A percentile compares a stretch with the other conserved stretches of the same genome.
Evolutionary conservation across 1,140 invertebrate species (phyloP).

Genomic region (Zelostemma sp.): DNA sequence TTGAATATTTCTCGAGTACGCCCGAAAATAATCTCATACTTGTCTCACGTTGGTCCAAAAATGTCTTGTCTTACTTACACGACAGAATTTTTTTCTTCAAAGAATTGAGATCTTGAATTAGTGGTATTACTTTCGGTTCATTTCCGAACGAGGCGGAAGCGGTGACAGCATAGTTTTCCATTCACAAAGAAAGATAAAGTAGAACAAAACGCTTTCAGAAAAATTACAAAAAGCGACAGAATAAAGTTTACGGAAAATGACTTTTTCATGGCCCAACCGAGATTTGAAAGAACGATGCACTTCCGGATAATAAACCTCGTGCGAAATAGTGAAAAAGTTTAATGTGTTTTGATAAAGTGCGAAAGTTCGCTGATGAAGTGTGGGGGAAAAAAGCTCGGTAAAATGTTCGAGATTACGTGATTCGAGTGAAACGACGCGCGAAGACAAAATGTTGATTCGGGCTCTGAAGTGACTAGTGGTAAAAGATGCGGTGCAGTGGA

Average conservation of each 20-base stretch:
- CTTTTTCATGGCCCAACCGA: not conserved
- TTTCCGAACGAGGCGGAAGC: too few relatives aligned
- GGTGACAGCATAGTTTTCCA: too few relatives aligned
- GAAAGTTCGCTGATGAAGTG: not conserved
- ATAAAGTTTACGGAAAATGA: not conserved
- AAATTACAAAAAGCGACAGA: slow-evolving; percentile 4
- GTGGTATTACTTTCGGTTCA: too few relatives aligned
- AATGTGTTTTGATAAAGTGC: not conserved
- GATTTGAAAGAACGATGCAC: not conserved
- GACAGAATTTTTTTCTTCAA: too few relatives aligned
- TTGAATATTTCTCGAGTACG: too few relatives aligned
- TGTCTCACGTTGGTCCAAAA: too few relatives aligned
- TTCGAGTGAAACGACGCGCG: not conserved
- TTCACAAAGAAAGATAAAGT: too few relatives aligned
- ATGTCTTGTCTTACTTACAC: too few relatives aligned
- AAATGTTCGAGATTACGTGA: slow-evolving; percentile 3
- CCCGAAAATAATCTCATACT: too few relatives aligned
- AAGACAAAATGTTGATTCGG: slow-evolving; percentile 8
- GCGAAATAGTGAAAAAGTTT: not conserved
- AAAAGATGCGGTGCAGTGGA: slow-evolving; percentile 15
- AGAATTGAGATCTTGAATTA: too few relatives aligned
- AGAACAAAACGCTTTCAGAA: too few relatives aligned
- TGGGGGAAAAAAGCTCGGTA: not conserved
- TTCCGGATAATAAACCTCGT: not conserved
- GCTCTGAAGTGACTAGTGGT: not conserved